These are phyloP conservation scores for Lasaia peninsularis DNA, from an alignment of 1,140 invertebrate species.

Conservation along the genomic window DNA sequence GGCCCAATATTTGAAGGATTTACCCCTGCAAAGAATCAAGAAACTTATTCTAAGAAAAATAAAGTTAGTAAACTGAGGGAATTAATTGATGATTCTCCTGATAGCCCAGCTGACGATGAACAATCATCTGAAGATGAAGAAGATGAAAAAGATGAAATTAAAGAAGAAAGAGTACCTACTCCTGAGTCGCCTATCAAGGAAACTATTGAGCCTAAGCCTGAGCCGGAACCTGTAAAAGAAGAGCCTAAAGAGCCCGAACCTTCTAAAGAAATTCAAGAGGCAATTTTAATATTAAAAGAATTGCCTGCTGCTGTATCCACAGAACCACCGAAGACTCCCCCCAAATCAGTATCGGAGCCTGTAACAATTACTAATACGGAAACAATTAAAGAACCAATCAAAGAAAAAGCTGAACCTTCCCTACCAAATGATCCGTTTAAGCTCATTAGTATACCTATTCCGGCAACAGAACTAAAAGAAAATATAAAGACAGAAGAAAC, in stretches of 20 bases:
- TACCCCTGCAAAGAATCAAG: slow-evolving; percentile 74
- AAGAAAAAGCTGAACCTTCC: slow-evolving; percentile 31
- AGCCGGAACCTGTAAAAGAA: slow-evolving; percentile 35
- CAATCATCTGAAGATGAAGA: slow-evolving; percentile 80
- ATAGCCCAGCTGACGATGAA: slow-evolving; percentile 74
- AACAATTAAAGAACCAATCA: slow-evolving; percentile 24
- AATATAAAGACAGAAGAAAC: slow-evolving; percentile 47
- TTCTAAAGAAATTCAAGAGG: slow-evolving; percentile 4
- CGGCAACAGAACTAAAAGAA: slow-evolving; percentile 50
- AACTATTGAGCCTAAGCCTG: slow-evolving; percentile 29
- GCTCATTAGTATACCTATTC: slow-evolving; percentile 38
- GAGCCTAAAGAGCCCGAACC: slow-evolving; percentile 25
- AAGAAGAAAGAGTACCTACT: slow-evolving; percentile 51
- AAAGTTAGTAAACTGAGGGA: slow-evolving; percentile 73
- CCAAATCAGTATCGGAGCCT: slow-evolving; percentile 17
- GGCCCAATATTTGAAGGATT: slow-evolving; percentile 75
- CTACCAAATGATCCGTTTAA: slow-evolving; percentile 37
- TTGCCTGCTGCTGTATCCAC: slow-evolving; percentile 33
- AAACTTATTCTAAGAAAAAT: slow-evolving; percentile 75
- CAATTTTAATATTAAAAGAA: slow-evolving; percentile 30
- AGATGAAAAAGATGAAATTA: slow-evolving; percentile 76
- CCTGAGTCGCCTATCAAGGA: slow-evolving; percentile 29
- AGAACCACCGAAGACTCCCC: slow-evolving; percentile 44
- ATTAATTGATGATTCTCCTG: slow-evolving; percentile 72
- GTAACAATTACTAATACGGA: slow-evolving; percentile 23